These are phyloP conservation scores for Drosophila antonietae DNA, from an alignment of 2,888 invertebrate genomes.

Conservation along the genomic window DNA sequence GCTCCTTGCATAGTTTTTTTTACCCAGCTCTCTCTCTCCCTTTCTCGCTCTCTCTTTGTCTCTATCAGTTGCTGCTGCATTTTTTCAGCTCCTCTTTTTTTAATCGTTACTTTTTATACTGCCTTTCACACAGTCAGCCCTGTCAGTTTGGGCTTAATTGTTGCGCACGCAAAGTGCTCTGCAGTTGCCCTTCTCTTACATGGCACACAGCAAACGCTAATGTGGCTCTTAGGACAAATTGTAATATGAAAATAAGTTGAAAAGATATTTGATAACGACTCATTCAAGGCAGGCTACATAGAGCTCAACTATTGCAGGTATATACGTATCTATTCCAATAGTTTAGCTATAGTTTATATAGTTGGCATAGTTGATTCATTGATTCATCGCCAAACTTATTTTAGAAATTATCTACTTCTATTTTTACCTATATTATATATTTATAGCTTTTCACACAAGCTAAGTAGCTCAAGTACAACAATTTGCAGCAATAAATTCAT, in stretches of 20 bases:
- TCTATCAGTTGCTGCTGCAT: neutral
- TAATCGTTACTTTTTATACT: slow-evolving; percentile 48
- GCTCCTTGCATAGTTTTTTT: slow-evolving; percentile 27
- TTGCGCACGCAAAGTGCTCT: slow-evolving; percentile 51
- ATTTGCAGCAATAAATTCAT: slow-evolving; percentile 11
- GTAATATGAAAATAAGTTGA: slow-evolving; percentile 1
- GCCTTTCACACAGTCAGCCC: slow-evolving; percentile 18
- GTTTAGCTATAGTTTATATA: too few relatives aligned
- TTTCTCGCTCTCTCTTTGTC: neutral
- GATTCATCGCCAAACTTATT: too few relatives aligned
- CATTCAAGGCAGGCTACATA: neutral
- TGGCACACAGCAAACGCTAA: neutral
- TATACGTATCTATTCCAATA: too few relatives aligned
- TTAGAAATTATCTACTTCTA: too few relatives aligned
- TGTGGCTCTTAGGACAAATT: slow-evolving; percentile 8
- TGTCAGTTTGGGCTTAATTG: slow-evolving; percentile 59
- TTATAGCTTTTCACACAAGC: neutral
- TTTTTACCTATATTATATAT: too few relatives aligned
- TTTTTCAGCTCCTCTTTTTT: slow-evolving; percentile 29
- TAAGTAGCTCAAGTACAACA: neutral
- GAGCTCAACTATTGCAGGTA: too few relatives aligned
- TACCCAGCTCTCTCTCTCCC: neutral
- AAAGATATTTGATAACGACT: neutral
- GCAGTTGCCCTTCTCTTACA: slow-evolving; percentile 9
- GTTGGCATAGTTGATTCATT: too few relatives aligned